Base-by-base conservation (phyloP, 2,113 vertebrate species). In the Lepidothrix coronata region DNA sequence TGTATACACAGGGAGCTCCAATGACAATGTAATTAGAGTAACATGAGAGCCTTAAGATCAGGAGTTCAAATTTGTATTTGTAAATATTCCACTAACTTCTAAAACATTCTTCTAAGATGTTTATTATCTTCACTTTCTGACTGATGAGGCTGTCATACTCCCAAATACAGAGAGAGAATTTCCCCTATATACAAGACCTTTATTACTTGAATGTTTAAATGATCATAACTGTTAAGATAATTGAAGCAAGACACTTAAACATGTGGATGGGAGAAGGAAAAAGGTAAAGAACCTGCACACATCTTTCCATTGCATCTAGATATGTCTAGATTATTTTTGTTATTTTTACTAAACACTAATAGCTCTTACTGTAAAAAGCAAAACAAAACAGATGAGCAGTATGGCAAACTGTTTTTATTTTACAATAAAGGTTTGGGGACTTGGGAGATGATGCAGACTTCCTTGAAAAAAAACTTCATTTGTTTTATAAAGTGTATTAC, bases 61-160 rank as follows among this genome's bases (percentile, higher is more conserved):
- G 35, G 72, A 95, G 92, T 92, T 96, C 79, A 93, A 88, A 93
- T 95, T 78, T 92, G 68, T 81, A 92, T 96, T 96, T 95, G 88
- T 95, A 96, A 96, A 96, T 91, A 87, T 82, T 92, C 79, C 46
- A 75, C 79, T 57, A 52, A 89, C 85, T 93, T 96, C 76, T 92
- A 91, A 94, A 92, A 61, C 49, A 66, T 65, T 95, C 65, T 95
- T 88, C 93, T 91, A 90, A 94, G 85, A 71, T 81, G 92, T 96
- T 96, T 94, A 93, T 88, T 94, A 79, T 95, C 79, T 89, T 57
- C 12, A 33, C 78, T 84, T 95, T 93, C 79, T 97, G 91, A 93
- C 68, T 96, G 92, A 93, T 97, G 83, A 82, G 37, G n/a, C 74
- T 92, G 83, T 93, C 85, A 68, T 81, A 25, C 44, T 86, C 91